Base-by-base conservation (phyloP, 2,888 invertebrate species). In the Taphrorychus bicolor region DNA sequence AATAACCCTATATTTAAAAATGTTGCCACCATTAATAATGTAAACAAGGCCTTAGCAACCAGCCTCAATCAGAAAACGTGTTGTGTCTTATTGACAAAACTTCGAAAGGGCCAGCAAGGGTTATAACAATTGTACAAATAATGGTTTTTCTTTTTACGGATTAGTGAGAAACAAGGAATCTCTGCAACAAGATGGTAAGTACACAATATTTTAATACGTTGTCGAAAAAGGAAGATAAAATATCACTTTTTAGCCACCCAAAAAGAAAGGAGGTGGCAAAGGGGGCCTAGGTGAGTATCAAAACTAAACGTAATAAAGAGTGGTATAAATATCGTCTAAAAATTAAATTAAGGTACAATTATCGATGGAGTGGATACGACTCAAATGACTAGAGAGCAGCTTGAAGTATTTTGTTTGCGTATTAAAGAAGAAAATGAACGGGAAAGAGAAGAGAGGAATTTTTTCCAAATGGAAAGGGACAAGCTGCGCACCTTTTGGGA, bases 401-500 rank as follows among this genome's bases (percentile, higher is more conserved):
- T 98, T 64, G 95, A 97, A 82, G 90, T 92, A 70, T 97, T 97
- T 80, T 91, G 94, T 11, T 85, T 91, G 53, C 88, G 90, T 75
- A 89, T 97, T 17, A 90, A 94, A 79, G 94, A 94, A 78, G 96
- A 97, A 84, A 86, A 97, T 80, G 97, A 97, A 78, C 88, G 94
- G 64, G 97, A 98, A 82, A 86, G 97, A 76, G 97, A 97, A 82
- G 97, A 98, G 82, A 84, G 98, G 60, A 97, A 97, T 82, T 97
- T 92, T 81, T 97, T 96, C 77, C 97, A 97, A 83, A 82, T 97
- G 76, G 98, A 98, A 84, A 86, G 97, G 73, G 97, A 97, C 81
- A 97, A 97, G 83, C 86, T 97, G 14, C 88, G 95, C 73, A 94
- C 94, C 2, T 97, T 96, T 80, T 98, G 97, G 97, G 97, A 97